A percentile compares a stretch with the other conserved stretches of the same genome.
Evolutionary conservation across 2,888 invertebrate species (phyloP).

Genomic region (Atrina japonica): DNA sequence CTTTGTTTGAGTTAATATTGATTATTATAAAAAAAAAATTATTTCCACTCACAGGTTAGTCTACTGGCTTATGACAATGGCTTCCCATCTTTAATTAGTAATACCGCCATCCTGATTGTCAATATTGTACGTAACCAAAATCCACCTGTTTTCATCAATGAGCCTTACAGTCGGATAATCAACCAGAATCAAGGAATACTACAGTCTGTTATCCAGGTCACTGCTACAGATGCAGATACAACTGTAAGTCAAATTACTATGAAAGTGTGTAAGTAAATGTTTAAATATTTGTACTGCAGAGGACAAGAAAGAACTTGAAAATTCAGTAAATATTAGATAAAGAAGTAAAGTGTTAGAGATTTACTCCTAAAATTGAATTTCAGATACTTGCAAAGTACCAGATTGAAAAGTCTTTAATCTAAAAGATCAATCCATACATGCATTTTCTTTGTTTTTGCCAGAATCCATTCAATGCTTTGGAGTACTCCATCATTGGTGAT

Average conservation of each 20-base stretch:
- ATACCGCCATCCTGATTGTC: conserved; percentile 56
- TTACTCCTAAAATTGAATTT: background rate
- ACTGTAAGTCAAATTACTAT: conserved; percentile 40
- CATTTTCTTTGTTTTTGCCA: too few species aligned
- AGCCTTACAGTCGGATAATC: conserved; percentile 48
- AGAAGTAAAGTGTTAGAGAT: too few species aligned
- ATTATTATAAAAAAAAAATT: too few species aligned
- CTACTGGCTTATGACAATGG: conserved; percentile 59
- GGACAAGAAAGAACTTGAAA: too few species aligned
- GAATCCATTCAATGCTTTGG: conserved; percentile 69
- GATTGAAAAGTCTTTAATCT: too few species aligned
- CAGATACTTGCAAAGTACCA: too few species aligned
- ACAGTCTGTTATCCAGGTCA: conserved; percentile 50
- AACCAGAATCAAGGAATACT: conserved; percentile 48
- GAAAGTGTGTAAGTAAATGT: background rate
- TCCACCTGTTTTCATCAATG: conserved; percentile 77
- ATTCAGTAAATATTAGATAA: too few species aligned
- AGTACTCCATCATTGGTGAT: conserved; percentile 74
- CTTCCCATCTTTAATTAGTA: conserved; percentile 45
- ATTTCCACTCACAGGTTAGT: conserved; percentile 47
- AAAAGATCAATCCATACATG: too few species aligned
- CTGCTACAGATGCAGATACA: conserved; percentile 64
- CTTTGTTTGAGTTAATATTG: too few species aligned
- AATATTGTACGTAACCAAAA: conserved; percentile 69
- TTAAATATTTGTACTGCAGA: too few species aligned